Evolutionary conservation across 2,888 invertebrate genomes (phyloP), one percentile per base, ranked within the genome.

Genomic region (Charanyca ferruginea): DNA sequence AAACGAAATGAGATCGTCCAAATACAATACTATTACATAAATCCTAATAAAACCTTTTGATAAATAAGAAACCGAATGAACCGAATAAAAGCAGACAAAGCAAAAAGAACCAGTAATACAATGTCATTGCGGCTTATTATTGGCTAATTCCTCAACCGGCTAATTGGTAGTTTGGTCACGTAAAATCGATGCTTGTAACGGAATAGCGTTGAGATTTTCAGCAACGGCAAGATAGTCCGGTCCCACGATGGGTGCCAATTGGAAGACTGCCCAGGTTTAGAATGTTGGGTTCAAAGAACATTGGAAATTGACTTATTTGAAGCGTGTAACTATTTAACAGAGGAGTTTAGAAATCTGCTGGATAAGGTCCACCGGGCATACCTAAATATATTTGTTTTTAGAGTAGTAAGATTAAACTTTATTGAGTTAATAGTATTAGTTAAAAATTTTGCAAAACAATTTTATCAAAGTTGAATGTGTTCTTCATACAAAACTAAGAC

Each of bases 121-220:
- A 72, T 73, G 81, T 81, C 60, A 69, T 73, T 71, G 51, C 42
- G 47, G 41, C 51, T 58, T 58, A 70, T 73, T 70, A 81, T 69
- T 73, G 69, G 58, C 45, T 71, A 73, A 75, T 83, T 70, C 41
- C 20, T 60, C 52, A 67, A 25, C 51, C 53, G 8, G 20, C 48
- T 72, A 73, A 72, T 83, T 83, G 54, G 61, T 68, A 81, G 57
- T 71, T 64, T 22, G 55, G 72, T 72, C 81, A 81, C 83, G 83
- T 81, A 81, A 55, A 53, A 66, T 73, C 62, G 55, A 74, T 65
- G 62, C 64, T 52, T 73, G 73, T 68, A 79, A 60, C 59, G 55
- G 57, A 51, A 76, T 67, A 70, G 55, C 38, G 38, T 20, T 11
- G 68, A 68, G 67, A 78, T 69, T 78, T 68, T 65, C 58, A 64